phyloP scores from a whole-genome alignment of 2,888 invertebrate species.

The Drosophila borealis region DNA sequence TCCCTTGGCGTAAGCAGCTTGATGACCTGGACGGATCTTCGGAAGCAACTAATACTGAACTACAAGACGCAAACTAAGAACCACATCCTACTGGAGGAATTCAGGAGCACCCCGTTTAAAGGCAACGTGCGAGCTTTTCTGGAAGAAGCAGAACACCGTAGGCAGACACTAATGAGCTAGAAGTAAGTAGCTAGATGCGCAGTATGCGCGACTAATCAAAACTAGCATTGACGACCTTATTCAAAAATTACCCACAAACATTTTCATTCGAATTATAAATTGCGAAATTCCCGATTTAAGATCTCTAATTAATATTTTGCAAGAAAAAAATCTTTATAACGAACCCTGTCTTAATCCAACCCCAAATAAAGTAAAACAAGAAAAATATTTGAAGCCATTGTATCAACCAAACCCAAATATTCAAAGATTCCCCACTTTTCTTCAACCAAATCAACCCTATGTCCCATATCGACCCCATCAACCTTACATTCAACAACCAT shows the following conservation, averaged over 20 bases:
- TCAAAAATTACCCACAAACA: background rate
- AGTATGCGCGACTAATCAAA: background rate
- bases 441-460: background rate
- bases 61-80: conserved; percentile 8
- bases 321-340: conserved; percentile 2
- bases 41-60: background rate
- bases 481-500: background rate
- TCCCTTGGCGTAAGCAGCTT: background rate
- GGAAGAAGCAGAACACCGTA: no score
- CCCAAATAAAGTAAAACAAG: background rate
- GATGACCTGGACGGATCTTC: no score
- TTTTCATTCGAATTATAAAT: background rate
- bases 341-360: no score
- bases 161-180: no score
- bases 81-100: conserved; percentile 11
- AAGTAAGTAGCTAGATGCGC: no score
- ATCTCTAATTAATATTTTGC: background rate
- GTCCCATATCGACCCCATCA: background rate
- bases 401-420: background rate
- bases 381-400: background rate
- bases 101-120: conserved; percentile 6
- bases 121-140: background rate
- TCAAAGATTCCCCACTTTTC: background rate
- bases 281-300: background rate
- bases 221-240: background rate